Base-by-base conservation (phyloP, 1,140 invertebrate genomes). In the Littorina saxatilis region DNA sequence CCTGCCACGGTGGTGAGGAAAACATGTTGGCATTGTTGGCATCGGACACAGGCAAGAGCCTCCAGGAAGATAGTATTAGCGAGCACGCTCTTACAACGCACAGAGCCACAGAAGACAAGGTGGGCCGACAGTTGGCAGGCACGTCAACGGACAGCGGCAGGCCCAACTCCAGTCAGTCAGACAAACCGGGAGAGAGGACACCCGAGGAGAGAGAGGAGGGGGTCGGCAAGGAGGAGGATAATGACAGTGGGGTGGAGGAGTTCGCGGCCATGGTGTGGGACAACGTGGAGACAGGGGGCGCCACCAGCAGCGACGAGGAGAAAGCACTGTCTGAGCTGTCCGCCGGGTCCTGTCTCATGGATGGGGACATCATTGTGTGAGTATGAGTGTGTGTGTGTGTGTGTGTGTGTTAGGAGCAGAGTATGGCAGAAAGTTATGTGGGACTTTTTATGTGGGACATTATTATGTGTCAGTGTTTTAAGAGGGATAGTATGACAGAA, bases 331-430 rank as follows among this genome's bases (percentile, higher is more conserved):
- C 82, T 11, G 78, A 73, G 47, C 73, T 83, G 17, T 75, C 73
- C 5, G 61, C 70, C 1, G 78, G 77, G 2, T 83, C 82, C 11
- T 83, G 82, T 70, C 58, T 83, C 11, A 83, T 83, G 82, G 82
- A 83, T 61, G 61, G 68, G 47, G 82, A 83, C 43, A 83, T 83
- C 79, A 55, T 83, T 37, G 52, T 83, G 82, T 83, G 39, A 81
- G 79, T 80, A 17, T 29, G 39, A 50, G 40, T 79, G 35, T 70
- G 29, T 39, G n/a, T 72, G 0, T 29, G 40, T 50, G 37, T 35
- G 13, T 11, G 27, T 47, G 66, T 43, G 32, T 80, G 50, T 55
- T n/a, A n/a, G n/a, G n/a, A n/a, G n/a, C n/a, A 15, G 13, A 29
- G 55, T 27, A 52, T 27, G n/a, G 20, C n/a, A n/a, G n/a, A n/a